Evolutionary conservation across 2,797 vertebrate genomes (phyloP), one percentile per base, ranked within the genome.

Genomic region (Semaprochilodus insignis): DNA sequence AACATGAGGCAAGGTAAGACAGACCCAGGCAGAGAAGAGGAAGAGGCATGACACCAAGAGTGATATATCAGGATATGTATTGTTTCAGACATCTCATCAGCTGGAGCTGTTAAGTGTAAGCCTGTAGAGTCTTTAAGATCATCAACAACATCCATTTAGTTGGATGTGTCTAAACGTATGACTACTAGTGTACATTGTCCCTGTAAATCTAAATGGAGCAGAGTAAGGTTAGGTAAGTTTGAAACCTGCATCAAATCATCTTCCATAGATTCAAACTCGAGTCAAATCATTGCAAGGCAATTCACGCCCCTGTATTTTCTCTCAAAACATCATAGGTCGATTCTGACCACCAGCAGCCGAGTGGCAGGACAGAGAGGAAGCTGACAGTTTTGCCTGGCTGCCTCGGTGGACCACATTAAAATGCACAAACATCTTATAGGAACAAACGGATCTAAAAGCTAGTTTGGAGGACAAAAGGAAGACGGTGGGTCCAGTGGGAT

Each of bases 401-500:
- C 65, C 70, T 54, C 54, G 74, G 72, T 34, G 36, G n/a, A 36
- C 83, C 77, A 74, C 83, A 81, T 85, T 76, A 52, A 73, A 78
- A 87, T 72, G 62, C 70, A 87, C 83, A 34, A 85, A 89, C 88
- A 84, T 81, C 79, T 81, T 77, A 83, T 55, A 85, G 85, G 88
- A 83, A 90, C 87, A 59, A 89, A 83, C 82, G 85, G 87, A 87
- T 87, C 86, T 87, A 83, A 74, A 62, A 52, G 82, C 69, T 31
- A 85, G 85, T 89, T 90, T 89, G 90, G 80, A 89, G 89, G 89
- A 84, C 81, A 88, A 85, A 31, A 91, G 77, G 70, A 62, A 91
- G 91, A 91, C 91, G 89, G 90, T 51, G 31, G 48, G 74, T 91
- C 91, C 87, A 79, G 0, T 27, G 88, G 86, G 92, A 84, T 84